Evolutionary conservation across 2,888 invertebrate genomes (phyloP).

Genomic region (Mythimna vitellina): DNA sequence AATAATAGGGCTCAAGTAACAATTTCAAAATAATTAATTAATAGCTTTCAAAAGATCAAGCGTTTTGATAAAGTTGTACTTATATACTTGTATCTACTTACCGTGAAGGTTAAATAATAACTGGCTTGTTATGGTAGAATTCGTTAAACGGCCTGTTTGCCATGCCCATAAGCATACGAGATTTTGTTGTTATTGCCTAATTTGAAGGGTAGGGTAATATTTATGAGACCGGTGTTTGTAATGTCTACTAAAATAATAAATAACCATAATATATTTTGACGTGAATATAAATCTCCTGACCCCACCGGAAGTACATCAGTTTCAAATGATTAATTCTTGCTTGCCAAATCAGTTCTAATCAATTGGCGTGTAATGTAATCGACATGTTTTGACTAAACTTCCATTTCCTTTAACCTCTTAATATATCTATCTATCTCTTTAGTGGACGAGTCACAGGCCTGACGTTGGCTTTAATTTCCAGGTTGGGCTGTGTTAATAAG

Average conservation of each 20-base stretch:
- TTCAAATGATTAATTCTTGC: constrained; percentile 51
- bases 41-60: constrained; percentile 75
- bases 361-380: constrained; percentile 68
- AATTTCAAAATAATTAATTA: constrained; percentile 82
- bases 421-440: too few species aligned
- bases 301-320: constrained; percentile 48
- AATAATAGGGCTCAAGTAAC: constrained; percentile 80
- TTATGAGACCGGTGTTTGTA: constrained; percentile 38
- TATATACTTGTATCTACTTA: constrained; percentile 66
- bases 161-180: constrained; percentile 37
- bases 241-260: constrained; percentile 26
- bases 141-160: constrained; percentile 53
- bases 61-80: constrained; percentile 71
- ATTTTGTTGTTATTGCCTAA: constrained; percentile 51
- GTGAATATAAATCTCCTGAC: constrained; percentile 27
- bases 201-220: constrained; percentile 36
- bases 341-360: constrained; percentile 69
- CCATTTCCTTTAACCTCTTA: constrained; percentile 63
- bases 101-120: constrained; percentile 56
- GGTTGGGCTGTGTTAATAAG: not conserved
- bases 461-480: constrained; percentile 6
- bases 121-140: constrained; percentile 46
- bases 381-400: constrained; percentile 71
- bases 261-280: constrained; percentile 17
- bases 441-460: constrained; percentile 16